These are phyloP conservation scores for Galbula dea DNA, from an alignment of 2,113 vertebrate genomes.

Conservation along the genomic window DNA sequence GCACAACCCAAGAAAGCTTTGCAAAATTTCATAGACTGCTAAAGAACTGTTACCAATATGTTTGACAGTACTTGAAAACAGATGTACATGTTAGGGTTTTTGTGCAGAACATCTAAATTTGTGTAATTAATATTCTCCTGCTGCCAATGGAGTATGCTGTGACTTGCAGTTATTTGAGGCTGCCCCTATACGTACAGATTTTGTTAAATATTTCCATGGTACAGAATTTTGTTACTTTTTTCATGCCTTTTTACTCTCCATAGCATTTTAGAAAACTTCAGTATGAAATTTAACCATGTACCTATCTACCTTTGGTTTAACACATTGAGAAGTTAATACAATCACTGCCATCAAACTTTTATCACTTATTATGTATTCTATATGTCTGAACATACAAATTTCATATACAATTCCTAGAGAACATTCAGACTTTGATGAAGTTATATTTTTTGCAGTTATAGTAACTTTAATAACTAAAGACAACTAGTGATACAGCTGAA, in stretches of 20 bases:
- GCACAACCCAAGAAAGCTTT: neutral
- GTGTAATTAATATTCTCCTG: neutral
- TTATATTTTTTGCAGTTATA: neutral
- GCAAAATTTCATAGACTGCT: neutral
- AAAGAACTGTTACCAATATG: neutral
- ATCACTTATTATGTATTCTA: neutral
- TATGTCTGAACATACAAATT: neutral
- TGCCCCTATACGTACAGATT: neutral
- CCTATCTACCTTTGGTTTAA: neutral
- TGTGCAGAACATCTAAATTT: neutral
- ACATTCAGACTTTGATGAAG: slow-evolving; percentile 6
- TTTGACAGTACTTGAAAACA: neutral
- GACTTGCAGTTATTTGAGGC: neutral
- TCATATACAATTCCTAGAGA: neutral
- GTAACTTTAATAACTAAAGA: slow-evolving; percentile 54
- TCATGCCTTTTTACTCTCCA: neutral
- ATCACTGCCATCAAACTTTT: neutral
- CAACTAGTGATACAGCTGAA: slow-evolving; percentile 50
- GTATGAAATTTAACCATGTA: neutral
- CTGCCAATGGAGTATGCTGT: neutral
- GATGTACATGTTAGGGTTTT: neutral
- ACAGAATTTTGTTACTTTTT: neutral
- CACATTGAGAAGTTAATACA: neutral
- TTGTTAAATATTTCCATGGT: neutral
- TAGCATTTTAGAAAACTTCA: neutral